Evolutionary conservation across 2,797 vertebrate species (phyloP).

Genomic region (Sebastes glaucus): DNA sequence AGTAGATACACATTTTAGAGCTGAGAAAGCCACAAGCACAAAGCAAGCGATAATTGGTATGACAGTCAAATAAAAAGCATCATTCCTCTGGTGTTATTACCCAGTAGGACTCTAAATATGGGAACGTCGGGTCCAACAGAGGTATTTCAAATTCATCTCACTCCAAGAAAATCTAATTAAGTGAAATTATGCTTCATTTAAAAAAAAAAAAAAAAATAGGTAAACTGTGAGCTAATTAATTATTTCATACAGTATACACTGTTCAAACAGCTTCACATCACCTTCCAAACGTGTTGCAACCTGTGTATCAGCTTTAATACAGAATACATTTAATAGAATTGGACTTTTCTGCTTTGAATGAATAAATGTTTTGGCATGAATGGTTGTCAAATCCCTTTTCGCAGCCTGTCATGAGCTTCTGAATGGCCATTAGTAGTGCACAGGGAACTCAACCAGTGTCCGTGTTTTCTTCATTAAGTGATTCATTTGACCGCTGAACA

Average conservation of each 20-base stretch:
- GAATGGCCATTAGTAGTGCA: neutral
- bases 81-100: neutral
- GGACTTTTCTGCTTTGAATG: neutral
- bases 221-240: conserved; percentile 6
- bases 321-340: neutral
- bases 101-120: neutral
- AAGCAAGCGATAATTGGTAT: neutral
- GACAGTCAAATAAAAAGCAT: neutral
- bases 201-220: neutral
- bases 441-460: neutral
- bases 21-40: neutral
- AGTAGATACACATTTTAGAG: neutral
- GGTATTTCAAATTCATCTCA: conserved; percentile 15
- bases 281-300: neutral
- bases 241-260: neutral
- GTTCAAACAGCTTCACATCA: neutral
- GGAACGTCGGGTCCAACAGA: neutral
- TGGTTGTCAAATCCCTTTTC: neutral
- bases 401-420: neutral
- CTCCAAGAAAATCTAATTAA: conserved; percentile 25
- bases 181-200: conserved; percentile 5
- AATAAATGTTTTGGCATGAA: neutral
- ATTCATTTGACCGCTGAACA: neutral
- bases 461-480: neutral
- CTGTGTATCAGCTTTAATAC: neutral